phyloP scores from a whole-genome alignment of 2,797 vertebrate species.

The Amazonetta brasiliensis region DNA sequence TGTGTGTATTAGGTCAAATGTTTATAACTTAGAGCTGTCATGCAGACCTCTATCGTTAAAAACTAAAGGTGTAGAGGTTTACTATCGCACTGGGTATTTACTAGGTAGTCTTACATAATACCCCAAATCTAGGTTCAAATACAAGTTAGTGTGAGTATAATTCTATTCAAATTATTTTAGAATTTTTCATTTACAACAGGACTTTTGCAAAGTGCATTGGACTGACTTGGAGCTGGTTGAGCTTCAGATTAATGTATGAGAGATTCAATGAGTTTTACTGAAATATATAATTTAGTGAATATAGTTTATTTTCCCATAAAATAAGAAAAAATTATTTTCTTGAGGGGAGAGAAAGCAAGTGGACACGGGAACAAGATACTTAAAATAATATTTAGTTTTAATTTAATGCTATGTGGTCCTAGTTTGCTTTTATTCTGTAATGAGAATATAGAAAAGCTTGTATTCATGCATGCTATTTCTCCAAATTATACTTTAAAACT shows the following conservation, averaged over 20 bases:
- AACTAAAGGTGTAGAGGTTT: background rate
- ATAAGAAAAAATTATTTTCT: conserved; percentile 1
- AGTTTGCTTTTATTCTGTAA: conserved; percentile 53
- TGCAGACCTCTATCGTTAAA: background rate
- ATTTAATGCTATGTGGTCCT: conserved; percentile 37
- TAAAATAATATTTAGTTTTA: conserved; percentile 56
- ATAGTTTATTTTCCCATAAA: conserved; percentile 28
- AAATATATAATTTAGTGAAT: conserved; percentile 26
- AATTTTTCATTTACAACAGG: background rate
- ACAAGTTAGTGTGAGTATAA: background rate
- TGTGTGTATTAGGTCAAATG: background rate
- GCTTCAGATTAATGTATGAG: conserved; percentile 32
- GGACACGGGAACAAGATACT: conserved; percentile 26
- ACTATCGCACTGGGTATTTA: background rate
- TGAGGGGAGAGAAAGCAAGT: background rate
- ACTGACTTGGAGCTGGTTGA: conserved; percentile 9
- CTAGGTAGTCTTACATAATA: background rate
- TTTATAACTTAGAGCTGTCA: background rate
- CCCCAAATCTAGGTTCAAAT: background rate
- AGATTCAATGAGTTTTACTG: conserved; percentile 30
- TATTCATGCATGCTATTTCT: conserved; percentile 31
- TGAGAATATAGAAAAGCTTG: conserved; percentile 37
- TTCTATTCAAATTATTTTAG: background rate
- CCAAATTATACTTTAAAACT: conserved; percentile 57
- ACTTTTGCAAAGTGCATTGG: background rate